Evolutionary conservation across 2,888 invertebrate species (phyloP), one percentile per base, ranked within the genome.

Genomic region (Salpingus planirostris): DNA sequence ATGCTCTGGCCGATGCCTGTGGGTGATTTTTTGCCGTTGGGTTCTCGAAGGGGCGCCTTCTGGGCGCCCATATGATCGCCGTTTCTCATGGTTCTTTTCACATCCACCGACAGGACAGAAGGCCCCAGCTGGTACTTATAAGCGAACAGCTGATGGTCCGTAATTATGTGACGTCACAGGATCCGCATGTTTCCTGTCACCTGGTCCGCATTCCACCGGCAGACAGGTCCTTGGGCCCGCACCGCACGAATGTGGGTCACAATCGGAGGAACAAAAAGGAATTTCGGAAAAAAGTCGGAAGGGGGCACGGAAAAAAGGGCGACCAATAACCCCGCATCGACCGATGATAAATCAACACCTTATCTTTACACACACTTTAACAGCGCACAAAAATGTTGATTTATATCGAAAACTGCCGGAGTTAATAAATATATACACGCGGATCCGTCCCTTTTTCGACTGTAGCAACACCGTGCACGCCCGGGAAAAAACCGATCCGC

Each of bases 141-240:
- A n/a, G 54, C 46, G 26, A 43, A 44, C 43, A 45, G 44, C 36
- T 43, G 38, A 38, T 38, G 38, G 38, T 27, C 15, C 33, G 42
- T 48, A 46, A 45, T 48, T 46, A 44, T 36, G 36, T 55, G 54
- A 57, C 56, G 59, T 58, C 57, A 58, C 50, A 40, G 47, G 49
- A 50, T 54, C 52, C 47, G 52, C 49, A 53, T 52, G 54, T 50
- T 58, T 57, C 57, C 57, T 57, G 57, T 55, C 59, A 59, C 59
- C 59, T 59, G 59, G 59, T 33, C 29, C 31, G 26, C 33, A 36
- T 36, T 33, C 36, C 33, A 24, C 25, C 15, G 27, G 21, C 8
- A 23, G 13, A 13, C 31, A 38, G 38, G 38, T 32, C 31, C 22
- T 23, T 27, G 11, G 33, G 24, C 6, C 23, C 13, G n/a, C 21